A percentile compares a stretch with the other conserved stretches of the same genome.
Conservation (phyloP, 2,113 vertebrate species). For the Oryzias woworae region DNA sequence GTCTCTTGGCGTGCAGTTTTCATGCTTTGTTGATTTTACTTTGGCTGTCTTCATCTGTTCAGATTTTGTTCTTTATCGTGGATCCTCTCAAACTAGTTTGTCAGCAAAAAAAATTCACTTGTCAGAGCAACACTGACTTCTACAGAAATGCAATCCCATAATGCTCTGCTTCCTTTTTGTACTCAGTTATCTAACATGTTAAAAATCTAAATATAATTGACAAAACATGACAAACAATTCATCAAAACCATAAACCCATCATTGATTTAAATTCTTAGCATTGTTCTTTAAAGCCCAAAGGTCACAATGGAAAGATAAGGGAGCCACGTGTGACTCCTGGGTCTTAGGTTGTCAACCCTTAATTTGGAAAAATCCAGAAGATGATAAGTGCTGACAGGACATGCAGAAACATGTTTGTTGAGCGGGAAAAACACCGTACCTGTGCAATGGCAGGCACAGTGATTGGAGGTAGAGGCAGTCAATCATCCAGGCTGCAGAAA, state of each 20-base stretch:
- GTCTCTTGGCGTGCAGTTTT: background rate
- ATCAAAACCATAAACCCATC: too few species aligned
- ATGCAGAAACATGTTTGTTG: conserved; percentile 35
- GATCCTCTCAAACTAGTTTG: conserved; percentile 56
- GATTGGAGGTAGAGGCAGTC: conserved; percentile 49
- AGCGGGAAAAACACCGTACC: conserved; percentile 13
- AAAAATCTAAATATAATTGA: too few species aligned
- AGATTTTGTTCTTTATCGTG: background rate
- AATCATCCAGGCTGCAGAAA: conserved; percentile 6
- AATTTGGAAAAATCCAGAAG: too few species aligned
- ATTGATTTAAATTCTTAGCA: too few species aligned
- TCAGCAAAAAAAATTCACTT: conserved; percentile 20
- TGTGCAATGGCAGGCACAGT: background rate
- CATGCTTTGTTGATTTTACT: background rate
- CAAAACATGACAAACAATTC: too few species aligned
- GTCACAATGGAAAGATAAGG: too few species aligned
- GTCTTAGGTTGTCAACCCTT: too few species aligned
- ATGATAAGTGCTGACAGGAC: background rate
- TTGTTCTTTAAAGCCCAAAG: too few species aligned
- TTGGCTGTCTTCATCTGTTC: background rate
- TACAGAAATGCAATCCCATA: background rate
- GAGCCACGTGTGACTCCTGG: too few species aligned
- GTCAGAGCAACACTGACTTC: background rate
- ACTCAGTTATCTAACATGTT: too few species aligned
- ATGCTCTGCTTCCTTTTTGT: too few species aligned